Conservation (phyloP, 2,113 vertebrate species). For the Cavia porcellus region DNA sequence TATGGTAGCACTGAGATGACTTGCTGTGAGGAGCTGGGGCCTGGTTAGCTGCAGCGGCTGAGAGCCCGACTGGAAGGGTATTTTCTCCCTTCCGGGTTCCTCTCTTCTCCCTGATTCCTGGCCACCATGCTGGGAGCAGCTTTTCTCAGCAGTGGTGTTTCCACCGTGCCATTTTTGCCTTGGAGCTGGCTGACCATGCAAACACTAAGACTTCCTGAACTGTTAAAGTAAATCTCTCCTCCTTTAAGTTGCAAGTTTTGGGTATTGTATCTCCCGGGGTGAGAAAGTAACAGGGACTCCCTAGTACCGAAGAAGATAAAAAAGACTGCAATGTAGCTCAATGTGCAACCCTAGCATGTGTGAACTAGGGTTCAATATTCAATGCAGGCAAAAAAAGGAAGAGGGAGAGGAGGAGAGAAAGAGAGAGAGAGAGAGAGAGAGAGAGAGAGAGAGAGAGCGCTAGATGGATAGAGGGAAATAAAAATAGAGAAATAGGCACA, state of each 20-base stretch:
- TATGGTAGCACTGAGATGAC: not conserved
- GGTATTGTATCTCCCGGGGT: not conserved
- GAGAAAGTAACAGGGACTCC: not conserved
- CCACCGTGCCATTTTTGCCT: not conserved
- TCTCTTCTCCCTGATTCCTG: not conserved
- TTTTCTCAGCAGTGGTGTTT: not conserved
- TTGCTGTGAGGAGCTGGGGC: not conserved
- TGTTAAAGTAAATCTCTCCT: not conserved
- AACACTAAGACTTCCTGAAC: not conserved
- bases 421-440: too few relatives aligned
- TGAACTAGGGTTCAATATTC: not conserved
- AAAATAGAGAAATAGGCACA: not conserved
- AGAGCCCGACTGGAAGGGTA: not conserved
- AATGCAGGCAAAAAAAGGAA: not conserved
- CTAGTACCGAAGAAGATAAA: not conserved
- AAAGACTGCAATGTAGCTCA: not conserved
- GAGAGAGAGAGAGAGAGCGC: not conserved
- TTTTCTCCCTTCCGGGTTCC: not conserved
- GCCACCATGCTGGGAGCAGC: not conserved
- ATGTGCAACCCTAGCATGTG: not conserved
- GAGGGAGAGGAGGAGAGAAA: too few relatives aligned
- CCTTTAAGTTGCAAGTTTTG: not conserved
- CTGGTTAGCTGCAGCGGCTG: not conserved
- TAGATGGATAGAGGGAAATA: not conserved
- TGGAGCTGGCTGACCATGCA: not conserved